Base-by-base conservation (phyloP, 2,797 vertebrate genomes). In the Poeciliopsis presidionis region DNA sequence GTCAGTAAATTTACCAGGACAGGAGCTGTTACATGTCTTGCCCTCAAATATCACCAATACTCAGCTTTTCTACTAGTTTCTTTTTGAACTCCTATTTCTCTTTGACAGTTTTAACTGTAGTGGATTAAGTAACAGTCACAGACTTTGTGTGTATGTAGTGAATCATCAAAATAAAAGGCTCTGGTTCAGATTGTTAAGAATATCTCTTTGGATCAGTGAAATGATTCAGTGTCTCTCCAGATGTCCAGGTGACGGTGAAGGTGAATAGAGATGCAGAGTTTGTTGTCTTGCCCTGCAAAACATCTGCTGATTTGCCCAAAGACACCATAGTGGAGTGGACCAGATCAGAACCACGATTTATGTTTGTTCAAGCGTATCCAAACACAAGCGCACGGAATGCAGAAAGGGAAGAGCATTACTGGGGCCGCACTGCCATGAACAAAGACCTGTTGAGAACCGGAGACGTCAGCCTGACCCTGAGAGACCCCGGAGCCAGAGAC, bases 381-480 rank as follows among this genome's bases (percentile, higher is more conserved):
- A 71, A 77, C 39, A 43, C n/a, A 20, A 43, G 36, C 13, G 25
- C n/a, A 8, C 13, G 1, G 0, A 13, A 12, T 41, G 18, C 1
- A 16, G 22, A 36, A 9, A 61, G 33, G 61, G 0, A 67, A 4
- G 7, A 65, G 7, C 0, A 1, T 72, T 72, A 20, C 8, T 12
- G 18, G 1, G 14, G 70, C 28, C 70, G 70, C 3, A 46, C 41
- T 6, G 5, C 12, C 25, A 74, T 74, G 55, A 33, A 33, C 16
- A 2, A 22, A 74, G 28, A 74, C 49, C 49, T 2, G 2, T n/a
- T 43, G 65, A 57, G 6, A 70, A 57, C 65, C 30, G 75, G 75
- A 77, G 65, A 77, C 49, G 49, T 77, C 39, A 77, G 75, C 28
- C 49, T 77, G 75, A 77, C 49, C 11, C 49, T 70, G 55, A 30